Base-by-base conservation (phyloP, 2,888 invertebrate genomes). In the Pollenia griseotomentosa region DNA sequence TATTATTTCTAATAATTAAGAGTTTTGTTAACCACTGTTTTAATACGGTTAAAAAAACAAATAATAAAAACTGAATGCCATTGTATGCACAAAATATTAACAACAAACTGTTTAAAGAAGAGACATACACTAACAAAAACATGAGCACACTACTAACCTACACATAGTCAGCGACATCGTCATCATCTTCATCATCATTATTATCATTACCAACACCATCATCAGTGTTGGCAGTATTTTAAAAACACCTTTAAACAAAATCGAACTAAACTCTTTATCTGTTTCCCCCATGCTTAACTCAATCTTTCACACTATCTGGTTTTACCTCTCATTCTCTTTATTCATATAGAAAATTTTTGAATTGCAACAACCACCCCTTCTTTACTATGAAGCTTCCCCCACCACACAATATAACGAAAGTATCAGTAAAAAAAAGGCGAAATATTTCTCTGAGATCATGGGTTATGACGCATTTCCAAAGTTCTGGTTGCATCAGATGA, bases 11-110 rank as follows among this genome's bases (percentile, higher is more conserved):
- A 33, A 33, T 33, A 33, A 33, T 33, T 6, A 6, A 33, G 33
- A 33, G 33, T 33, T 33, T 33, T 33, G 6, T 6, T 0, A 33
- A 33, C 33, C 33, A 33, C 33, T 6, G 33, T 33, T 33, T 33
- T 33, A 33, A 33, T 61, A 40, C 1, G 59, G 51, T 48, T 74
- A 19, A 57, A 33, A n/a, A 78, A n/a, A 40, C 12, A 57, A 77
- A 66, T 44, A 33, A 33, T 11, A 66, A 66, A 51, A 33, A 55
- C 12, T 80, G 63, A 44, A 80, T 83, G 71, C 23, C 63, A 65
- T 12, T 83, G 77, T 70, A 83, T 83, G 83, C 77, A 77, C 46
- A 65, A 83, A 70, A 66, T 61, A 70, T 77, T 77, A 77, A 57
- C 63, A 83, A 70, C 53, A 83, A 61, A 40, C 61, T 66, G 51